A percentile compares a stretch with the other conserved stretches of the same genome.
Conservation (phyloP, 2,888 invertebrate genomes). For the Ennomos fuscantarius region DNA sequence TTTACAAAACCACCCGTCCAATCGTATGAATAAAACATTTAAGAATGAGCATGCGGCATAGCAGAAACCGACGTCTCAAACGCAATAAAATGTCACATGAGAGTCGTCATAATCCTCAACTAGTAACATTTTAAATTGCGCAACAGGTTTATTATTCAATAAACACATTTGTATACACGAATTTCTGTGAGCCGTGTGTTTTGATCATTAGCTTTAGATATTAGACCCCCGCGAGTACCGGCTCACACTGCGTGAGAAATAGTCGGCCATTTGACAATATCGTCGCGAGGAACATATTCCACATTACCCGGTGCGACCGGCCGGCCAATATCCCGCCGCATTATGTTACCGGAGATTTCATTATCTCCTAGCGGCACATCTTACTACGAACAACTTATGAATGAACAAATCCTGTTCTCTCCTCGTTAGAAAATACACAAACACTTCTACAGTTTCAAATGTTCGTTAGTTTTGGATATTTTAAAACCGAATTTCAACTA, state of each 20-base stretch:
- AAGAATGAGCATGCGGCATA: conserved; percentile 47
- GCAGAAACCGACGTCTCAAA: conserved; percentile 50
- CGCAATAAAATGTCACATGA: conserved; percentile 58
- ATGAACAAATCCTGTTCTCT: conserved; percentile 45
- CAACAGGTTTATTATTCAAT: conserved; percentile 71
- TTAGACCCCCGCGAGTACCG: conserved; percentile 70
- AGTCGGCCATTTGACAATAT: conserved; percentile 73
- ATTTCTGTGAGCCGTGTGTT: conserved; percentile 68
- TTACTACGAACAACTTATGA: conserved; percentile 48
- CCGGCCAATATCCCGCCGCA: conserved; percentile 54
- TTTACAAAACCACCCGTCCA: conserved; percentile 53
- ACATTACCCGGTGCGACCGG: conserved; percentile 52
- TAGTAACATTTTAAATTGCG: conserved; percentile 62
- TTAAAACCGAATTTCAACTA: conserved; percentile 11
- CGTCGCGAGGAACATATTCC: conserved; percentile 61
- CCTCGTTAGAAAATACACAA: conserved; percentile 36
- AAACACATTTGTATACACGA: conserved; percentile 69
- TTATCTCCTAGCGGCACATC: conserved; percentile 56
- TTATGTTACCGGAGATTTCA: conserved; percentile 61
- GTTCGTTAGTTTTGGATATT: conserved; percentile 19
- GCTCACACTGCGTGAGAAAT: conserved; percentile 76
- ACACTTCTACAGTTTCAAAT: conserved; percentile 39
- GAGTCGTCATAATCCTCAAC: conserved; percentile 57
- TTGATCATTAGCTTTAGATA: conserved; percentile 73
- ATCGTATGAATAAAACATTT: conserved; percentile 58